phyloP scores from a whole-genome alignment of 2,797 vertebrate species.

The Scomberomorus guttatus region DNA sequence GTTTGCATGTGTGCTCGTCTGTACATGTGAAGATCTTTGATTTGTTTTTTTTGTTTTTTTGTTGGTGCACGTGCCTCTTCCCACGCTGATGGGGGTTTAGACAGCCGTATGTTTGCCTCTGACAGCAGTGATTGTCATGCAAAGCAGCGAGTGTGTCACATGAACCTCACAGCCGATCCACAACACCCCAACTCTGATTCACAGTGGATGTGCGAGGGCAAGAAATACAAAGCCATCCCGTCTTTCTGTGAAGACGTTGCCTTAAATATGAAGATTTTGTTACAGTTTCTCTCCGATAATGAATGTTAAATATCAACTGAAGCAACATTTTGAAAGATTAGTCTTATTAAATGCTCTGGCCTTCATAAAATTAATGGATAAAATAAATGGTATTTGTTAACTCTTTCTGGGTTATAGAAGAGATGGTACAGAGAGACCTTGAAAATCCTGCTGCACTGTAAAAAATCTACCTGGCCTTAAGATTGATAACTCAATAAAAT shows the following conservation, averaged over 20 bases:
- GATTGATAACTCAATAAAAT: constrained; percentile 20
- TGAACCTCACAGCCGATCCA: not conserved
- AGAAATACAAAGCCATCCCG: not conserved
- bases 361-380: constrained; percentile 11
- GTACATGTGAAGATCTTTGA: not conserved
- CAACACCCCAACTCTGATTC: not conserved
- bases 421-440: constrained; percentile 29
- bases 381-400: not conserved
- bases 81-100: not conserved
- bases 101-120: not conserved
- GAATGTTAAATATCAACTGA: too few relatives aligned
- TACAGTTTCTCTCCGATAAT: not conserved
- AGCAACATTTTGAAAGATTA: not conserved
- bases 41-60: not conserved
- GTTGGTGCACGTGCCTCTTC: not conserved
- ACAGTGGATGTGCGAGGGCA: not conserved
- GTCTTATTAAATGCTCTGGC: not conserved
- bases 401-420: not conserved
- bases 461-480: constrained; percentile 12
- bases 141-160: not conserved
- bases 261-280: not conserved
- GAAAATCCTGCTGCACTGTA: constrained; percentile 30
- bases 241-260: not conserved
- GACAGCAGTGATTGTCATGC: not conserved
- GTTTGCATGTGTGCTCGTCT: constrained; percentile 1